Conservation (phyloP, 2,888 invertebrate genomes). For the Phragmatobia fuliginosa region DNA sequence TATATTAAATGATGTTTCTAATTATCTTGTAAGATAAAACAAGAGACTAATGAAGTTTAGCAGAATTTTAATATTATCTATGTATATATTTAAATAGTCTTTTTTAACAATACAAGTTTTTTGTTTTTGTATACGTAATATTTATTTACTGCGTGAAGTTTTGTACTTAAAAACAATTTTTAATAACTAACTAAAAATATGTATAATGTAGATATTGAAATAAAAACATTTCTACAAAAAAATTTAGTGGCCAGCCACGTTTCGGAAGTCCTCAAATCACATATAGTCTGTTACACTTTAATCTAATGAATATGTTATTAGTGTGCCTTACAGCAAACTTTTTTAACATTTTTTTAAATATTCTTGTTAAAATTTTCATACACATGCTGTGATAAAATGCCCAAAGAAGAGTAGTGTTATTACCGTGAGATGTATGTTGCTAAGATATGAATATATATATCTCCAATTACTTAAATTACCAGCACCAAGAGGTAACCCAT, state of each 20-base stretch:
- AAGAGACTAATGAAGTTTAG: neutral
- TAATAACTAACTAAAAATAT: neutral
- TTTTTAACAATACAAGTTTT: neutral
- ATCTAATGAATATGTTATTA: constrained; percentile 24
- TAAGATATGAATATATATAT: constrained; percentile 7
- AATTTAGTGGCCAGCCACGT: constrained; percentile 62
- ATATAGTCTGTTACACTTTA: constrained; percentile 15
- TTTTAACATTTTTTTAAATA: constrained; percentile 12
- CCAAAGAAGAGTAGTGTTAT: constrained; percentile 15
- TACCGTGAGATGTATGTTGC: constrained; percentile 19
- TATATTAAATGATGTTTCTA: neutral
- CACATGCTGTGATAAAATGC: constrained; percentile 27
- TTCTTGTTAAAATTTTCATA: constrained; percentile 11
- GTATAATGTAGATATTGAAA: neutral
- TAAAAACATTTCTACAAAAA: constrained; percentile 22
- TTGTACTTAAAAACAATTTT: constrained; percentile 16
- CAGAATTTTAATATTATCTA: neutral
- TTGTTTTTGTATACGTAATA: constrained; percentile 34
- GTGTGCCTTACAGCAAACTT: constrained; percentile 30
- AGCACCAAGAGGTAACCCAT: constrained; percentile 48
- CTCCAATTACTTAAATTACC: constrained; percentile 33
- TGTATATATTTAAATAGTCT: neutral
- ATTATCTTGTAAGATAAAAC: neutral
- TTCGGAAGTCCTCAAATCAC: constrained; percentile 48
- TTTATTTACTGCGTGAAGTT: constrained; percentile 12